These are phyloP conservation scores for Dendronephthya gigantea DNA, from an alignment of 64 coral and sea anemone genomes.

Conservation along the genomic window DNA sequence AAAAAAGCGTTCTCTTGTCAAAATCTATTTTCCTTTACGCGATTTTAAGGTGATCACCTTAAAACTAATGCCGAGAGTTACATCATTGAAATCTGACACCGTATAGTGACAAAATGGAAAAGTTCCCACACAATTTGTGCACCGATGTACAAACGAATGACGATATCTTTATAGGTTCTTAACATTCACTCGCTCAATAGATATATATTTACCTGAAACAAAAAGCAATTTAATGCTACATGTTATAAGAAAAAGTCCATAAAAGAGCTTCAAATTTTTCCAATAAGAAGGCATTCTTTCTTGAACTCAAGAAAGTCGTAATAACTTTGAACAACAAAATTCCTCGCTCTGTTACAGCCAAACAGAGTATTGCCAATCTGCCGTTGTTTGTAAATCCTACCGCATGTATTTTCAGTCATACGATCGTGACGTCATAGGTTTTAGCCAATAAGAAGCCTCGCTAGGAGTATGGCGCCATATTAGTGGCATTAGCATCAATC, in stretches of 20 bases:
- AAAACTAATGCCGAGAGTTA: not conserved
- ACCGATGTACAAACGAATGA: not conserved
- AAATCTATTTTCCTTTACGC: not conserved
- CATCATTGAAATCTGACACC: not conserved
- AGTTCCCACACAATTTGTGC: too few relatives aligned
- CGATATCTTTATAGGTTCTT: too few relatives aligned
- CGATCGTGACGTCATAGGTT: not conserved
- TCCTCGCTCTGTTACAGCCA: not conserved
- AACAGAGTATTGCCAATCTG: too few relatives aligned
- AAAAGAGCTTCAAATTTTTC: not conserved
- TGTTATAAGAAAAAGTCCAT: not conserved
- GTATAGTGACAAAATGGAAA: not conserved
- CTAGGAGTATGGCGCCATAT: not conserved
- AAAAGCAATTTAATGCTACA: not conserved
- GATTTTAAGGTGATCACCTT: too few relatives aligned
- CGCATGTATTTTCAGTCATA: not conserved
- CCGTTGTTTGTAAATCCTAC: not conserved
- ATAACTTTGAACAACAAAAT: not conserved
- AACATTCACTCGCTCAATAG: not conserved
- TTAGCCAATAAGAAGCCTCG: not conserved
- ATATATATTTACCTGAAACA: not conserved
- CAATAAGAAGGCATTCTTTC: not conserved
- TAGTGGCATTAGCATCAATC: not conserved
- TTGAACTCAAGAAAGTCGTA: not conserved
- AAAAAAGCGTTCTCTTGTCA: not conserved